Evolutionary conservation across 2,113 vertebrate genomes (phyloP), one percentile per base, ranked within the genome.

Genomic region (Pelodiscus sinensis): DNA sequence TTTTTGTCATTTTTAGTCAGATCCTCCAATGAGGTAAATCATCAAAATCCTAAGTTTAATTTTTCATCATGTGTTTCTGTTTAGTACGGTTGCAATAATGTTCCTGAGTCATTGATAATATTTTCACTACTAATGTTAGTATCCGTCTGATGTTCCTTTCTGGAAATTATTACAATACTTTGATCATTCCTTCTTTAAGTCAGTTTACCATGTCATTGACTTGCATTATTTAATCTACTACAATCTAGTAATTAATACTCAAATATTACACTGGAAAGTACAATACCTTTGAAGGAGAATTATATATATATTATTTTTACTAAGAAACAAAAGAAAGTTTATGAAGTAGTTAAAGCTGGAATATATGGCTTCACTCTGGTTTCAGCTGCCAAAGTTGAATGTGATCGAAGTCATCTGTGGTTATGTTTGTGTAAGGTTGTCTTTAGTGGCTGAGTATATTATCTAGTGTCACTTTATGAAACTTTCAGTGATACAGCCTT

Each of bases 401-500:
- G 84, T 94, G 94, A 97, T 97, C 78, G 92, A 94, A 97, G 89
- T 96, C 95, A 92, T 96, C 96, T 93, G 94, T 18, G 8, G 92
- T 90, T 98, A 29, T 96, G 95, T 96, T 97, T 98, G 95, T 96
- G 90, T 95, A 96, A 97, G 94, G 91, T 94, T 96, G 88, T 97
- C 92, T 95, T 96, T 92, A 96, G 95, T 93, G 93, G 97, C 89
- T 89, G 92, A 90, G 96, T 95, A 44, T 96, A 93, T 96, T 97
- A 97, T 97, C 97, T 97, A 91, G 77, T 94, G 96, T 97, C 96
- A 96, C 92, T 93, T 97, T 97, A 96, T 96, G 95, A 97, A 97
- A 97, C 92, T 94, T 94, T 95, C 96, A 95, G 57, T 85, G 88
- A 29, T 96, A 82, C 44, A 95, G 90, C 60, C 84, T 96, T 92